Evolutionary conservation across 2,888 invertebrate species (phyloP).

Genomic region (Cataglyphis altisquamis): DNA sequence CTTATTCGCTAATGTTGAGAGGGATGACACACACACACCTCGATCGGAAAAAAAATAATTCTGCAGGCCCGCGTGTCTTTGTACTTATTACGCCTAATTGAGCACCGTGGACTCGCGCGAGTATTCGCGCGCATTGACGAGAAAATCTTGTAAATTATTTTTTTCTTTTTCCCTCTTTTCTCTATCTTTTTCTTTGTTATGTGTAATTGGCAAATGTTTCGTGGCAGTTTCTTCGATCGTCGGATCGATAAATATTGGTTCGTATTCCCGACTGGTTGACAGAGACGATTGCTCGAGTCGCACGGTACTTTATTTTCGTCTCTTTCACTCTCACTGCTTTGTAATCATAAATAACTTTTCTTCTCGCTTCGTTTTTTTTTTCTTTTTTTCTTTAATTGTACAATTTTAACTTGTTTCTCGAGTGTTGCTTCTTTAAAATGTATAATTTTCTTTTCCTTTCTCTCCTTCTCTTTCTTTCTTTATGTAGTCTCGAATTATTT

Average conservation of each 20-base stretch:
- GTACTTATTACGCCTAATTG: constrained; percentile 69
- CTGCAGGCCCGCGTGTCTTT: constrained; percentile 55
- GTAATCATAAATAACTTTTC: constrained; percentile 13
- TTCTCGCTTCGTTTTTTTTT: not conserved
- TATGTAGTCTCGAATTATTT: constrained; percentile 35
- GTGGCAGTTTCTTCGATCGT: constrained; percentile 48
- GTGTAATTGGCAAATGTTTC: constrained; percentile 51
- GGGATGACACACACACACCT: constrained; percentile 13
- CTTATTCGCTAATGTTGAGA: constrained; percentile 30
- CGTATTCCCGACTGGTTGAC: constrained; percentile 29
- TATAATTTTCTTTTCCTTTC: not conserved
- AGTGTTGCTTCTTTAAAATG: not conserved
- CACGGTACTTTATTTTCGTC: constrained; percentile 39
- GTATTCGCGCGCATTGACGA: constrained; percentile 41
- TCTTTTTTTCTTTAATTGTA: not conserved
- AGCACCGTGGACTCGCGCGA: constrained; percentile 65
- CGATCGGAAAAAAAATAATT: constrained; percentile 67
- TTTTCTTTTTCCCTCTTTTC: not conserved
- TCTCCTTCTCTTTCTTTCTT: not conserved
- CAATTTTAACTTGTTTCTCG: not conserved
- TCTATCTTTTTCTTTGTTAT: not conserved
- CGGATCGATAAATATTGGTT: constrained; percentile 22
- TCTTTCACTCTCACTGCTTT: not conserved
- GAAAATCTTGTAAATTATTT: constrained; percentile 6
- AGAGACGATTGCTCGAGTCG: constrained; percentile 47